Evolutionary conservation across 2,888 invertebrate genomes (phyloP), one percentile per base, ranked within the genome.

Genomic region (Tholera decimalis): DNA sequence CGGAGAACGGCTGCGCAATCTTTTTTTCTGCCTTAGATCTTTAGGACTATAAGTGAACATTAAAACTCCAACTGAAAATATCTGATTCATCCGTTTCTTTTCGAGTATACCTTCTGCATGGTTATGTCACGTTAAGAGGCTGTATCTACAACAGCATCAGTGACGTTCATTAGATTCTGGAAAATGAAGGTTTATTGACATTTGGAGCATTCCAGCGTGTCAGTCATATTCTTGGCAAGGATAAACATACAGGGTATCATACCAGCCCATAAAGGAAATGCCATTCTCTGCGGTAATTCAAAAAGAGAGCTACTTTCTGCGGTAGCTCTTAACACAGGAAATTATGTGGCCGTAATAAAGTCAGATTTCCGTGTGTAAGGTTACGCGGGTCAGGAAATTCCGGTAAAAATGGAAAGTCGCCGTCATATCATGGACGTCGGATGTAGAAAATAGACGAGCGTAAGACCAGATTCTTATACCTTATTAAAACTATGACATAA

Each of bases 391-490:
- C 63, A 71, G 22, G n/a, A 49, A 24, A 39, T 72, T 50, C 72
- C 63, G 72, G 63, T 26, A 44, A 44, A 67, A 62, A 51, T 46
- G 39, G 63, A 63, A 72, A 63, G 49, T 33, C 0, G 30, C 33
- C 46, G 24, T 33, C 44, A 26, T 22, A 20, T 2, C 26, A 35
- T 57, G 15, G 0, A 24, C 22, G 22, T 15, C 37, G 11, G 20
- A 53, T 53, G 26, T 49, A 50, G n/a, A 26, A 44, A 49, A 22
- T 24, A 22, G 1, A 3, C 18, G 7, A 15, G 13, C 1, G 35
- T 20, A 20, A 20, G 20, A 49, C 20, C 20, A 30, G 49, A 49
- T 33, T 50, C 13, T 30, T 33, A 15, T 50, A 30, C 13, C 3
- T 6, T 13, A 28, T 28, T 18, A 11, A 47, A 26, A 26, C n/a